phyloP scores from a whole-genome alignment of 2,113 vertebrate genomes.

The Xyrauchen texanus region DNA sequence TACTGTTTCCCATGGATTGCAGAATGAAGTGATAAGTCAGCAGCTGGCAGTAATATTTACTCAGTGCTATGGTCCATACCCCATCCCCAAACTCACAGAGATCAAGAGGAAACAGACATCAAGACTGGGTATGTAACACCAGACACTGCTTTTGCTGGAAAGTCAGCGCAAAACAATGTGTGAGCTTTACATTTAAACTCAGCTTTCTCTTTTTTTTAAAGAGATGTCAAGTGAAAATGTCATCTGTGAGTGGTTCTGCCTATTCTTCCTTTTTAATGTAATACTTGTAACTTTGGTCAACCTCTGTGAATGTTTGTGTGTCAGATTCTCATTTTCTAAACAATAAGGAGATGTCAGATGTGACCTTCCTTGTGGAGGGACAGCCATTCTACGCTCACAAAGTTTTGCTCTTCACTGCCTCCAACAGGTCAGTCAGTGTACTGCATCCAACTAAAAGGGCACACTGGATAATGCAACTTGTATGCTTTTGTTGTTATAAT shows the following conservation, averaged over 20 bases:
- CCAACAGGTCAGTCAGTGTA: slow-evolving; percentile 78
- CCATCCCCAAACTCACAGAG: slow-evolving; percentile 94
- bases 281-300: not conserved
- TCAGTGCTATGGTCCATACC: slow-evolving; percentile 96
- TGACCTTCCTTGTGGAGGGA: slow-evolving; percentile 96
- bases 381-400: slow-evolving; percentile 96
- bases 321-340: slow-evolving; percentile 98
- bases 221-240: slow-evolving; percentile 17
- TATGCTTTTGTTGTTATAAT: not conserved
- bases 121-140: slow-evolving; percentile 79
- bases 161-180: not conserved
- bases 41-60: slow-evolving; percentile 93
- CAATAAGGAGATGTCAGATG: slow-evolving; percentile 98
- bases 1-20: slow-evolving; percentile 52
- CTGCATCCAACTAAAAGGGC: not conserved
- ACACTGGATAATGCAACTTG: not conserved
- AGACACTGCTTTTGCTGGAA: not conserved
- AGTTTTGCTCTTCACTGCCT: slow-evolving; percentile 95
- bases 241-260: not conserved
- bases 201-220: not conserved
- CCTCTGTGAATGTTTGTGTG: slow-evolving; percentile 25
- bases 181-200: not conserved
- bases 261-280: not conserved
- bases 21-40: slow-evolving; percentile 99
- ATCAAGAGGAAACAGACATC: slow-evolving; percentile 95